Evolutionary conservation across 2,888 invertebrate species (phyloP).

Genomic region (Ophonus ardosiacus): DNA sequence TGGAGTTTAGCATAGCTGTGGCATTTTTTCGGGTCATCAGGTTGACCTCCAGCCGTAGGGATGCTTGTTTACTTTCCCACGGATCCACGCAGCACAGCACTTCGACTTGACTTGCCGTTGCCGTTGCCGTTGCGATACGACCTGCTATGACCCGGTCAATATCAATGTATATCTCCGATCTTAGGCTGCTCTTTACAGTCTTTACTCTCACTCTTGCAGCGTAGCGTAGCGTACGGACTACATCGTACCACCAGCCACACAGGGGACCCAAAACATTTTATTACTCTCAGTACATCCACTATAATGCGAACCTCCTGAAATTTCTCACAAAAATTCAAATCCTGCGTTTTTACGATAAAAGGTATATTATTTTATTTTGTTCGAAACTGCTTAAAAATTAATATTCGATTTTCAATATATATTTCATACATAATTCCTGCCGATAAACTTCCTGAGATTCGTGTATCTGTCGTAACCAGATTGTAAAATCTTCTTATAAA

Average conservation of each 20-base stretch:
- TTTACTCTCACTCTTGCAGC: conserved; percentile 47
- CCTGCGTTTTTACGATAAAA: no score
- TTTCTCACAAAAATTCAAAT: no score
- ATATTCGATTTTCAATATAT: no score
- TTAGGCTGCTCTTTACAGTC: conserved; percentile 42
- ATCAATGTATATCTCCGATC: conserved; percentile 51
- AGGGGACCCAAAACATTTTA: not conserved
- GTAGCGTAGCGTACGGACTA: conserved; percentile 13
- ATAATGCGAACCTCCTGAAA: no score
- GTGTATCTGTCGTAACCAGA: no score
- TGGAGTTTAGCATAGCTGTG: conserved; percentile 66
- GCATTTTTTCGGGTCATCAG: conserved; percentile 74
- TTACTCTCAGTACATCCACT: not conserved
- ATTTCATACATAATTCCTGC: no score
- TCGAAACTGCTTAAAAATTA: no score
- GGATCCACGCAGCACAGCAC: conserved; percentile 75
- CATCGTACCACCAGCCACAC: not conserved
- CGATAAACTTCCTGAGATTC: no score
- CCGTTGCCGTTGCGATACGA: conserved; percentile 47
- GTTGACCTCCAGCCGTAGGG: conserved; percentile 76
- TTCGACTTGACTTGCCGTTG: conserved; percentile 53
- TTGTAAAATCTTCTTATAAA: no score
- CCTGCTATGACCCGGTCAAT: conserved; percentile 53
- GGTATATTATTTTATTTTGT: no score
- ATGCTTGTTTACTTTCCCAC: conserved; percentile 77